These are phyloP conservation scores for Hystrix cristata DNA, from an alignment of 2,113 vertebrate species.

Conservation along the genomic window DNA sequence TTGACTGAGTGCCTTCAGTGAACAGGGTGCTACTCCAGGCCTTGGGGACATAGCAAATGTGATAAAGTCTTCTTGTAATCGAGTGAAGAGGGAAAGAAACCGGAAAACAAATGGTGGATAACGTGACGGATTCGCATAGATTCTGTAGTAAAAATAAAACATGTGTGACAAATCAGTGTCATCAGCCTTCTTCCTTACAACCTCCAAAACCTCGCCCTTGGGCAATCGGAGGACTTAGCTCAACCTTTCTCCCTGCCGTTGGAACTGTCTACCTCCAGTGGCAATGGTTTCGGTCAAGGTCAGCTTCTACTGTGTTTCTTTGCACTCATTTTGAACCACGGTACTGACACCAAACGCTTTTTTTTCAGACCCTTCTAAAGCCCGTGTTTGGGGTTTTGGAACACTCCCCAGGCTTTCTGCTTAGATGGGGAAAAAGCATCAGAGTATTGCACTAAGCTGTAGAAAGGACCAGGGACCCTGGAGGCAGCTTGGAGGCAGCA, in stretches of 20 bases:
- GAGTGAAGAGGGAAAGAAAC: not conserved
- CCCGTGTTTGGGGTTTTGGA: not conserved
- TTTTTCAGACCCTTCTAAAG: not conserved
- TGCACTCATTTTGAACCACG: not conserved
- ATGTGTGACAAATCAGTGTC: not conserved
- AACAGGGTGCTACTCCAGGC: not conserved
- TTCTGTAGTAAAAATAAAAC: not conserved
- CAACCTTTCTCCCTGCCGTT: not conserved
- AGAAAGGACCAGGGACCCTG: not conserved
- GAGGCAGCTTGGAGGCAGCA: not conserved
- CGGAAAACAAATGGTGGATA: not conserved
- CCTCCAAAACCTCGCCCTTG: not conserved
- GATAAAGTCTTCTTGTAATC: not conserved
- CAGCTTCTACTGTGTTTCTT: not conserved
- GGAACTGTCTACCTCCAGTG: not conserved
- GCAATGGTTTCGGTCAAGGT: not conserved
- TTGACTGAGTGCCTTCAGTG: not conserved
- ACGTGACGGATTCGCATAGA: not conserved
- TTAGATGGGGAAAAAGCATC: not conserved
- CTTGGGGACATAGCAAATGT: not conserved
- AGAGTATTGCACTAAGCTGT: not conserved
- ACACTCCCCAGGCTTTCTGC: not conserved
- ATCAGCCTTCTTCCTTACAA: not conserved
- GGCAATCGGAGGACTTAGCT: not conserved
- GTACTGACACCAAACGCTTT: not conserved